Percentiles rank a stretch among this genome's conserved stretches.
Evolutionary conservation across 2,888 invertebrate species (phyloP).

Genomic region (Apodemia hepburni): DNA sequence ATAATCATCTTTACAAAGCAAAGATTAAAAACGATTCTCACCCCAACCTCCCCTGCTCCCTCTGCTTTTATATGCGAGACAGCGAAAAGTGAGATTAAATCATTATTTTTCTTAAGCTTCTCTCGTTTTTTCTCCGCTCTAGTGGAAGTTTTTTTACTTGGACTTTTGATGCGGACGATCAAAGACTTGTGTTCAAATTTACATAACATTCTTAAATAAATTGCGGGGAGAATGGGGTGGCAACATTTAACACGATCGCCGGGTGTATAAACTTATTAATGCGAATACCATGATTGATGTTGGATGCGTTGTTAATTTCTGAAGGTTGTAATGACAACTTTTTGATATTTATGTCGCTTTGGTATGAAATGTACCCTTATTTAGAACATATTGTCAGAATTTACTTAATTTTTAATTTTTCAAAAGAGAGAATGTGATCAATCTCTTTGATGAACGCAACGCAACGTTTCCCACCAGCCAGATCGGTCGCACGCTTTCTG

Average conservation of each 20-base stretch:
- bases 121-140: conserved; percentile 70
- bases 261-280: conserved; percentile 70
- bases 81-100: conserved; percentile 79
- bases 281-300: conserved; percentile 57
- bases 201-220: conserved; percentile 81
- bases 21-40: conserved; percentile 81
- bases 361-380: no score
- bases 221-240: conserved; percentile 61
- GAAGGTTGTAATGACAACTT: conserved; percentile 44
- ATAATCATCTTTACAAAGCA: conserved; percentile 82
- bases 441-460: no score
- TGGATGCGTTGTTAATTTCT: conserved; percentile 66
- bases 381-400: no score
- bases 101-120: conserved; percentile 81
- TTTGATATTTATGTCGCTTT: no score
- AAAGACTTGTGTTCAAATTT: conserved; percentile 80
- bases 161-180: conserved; percentile 79
- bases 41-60: conserved; percentile 46
- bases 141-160: conserved; percentile 73
- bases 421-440: no score
- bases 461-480: no score
- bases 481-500: no score
- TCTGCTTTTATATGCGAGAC: conserved; percentile 77
- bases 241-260: conserved; percentile 47
- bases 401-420: conserved; percentile 24